These are phyloP conservation scores for Hycleus phaleratus DNA, from an alignment of 1,140 invertebrate species.

Conservation along the genomic window DNA sequence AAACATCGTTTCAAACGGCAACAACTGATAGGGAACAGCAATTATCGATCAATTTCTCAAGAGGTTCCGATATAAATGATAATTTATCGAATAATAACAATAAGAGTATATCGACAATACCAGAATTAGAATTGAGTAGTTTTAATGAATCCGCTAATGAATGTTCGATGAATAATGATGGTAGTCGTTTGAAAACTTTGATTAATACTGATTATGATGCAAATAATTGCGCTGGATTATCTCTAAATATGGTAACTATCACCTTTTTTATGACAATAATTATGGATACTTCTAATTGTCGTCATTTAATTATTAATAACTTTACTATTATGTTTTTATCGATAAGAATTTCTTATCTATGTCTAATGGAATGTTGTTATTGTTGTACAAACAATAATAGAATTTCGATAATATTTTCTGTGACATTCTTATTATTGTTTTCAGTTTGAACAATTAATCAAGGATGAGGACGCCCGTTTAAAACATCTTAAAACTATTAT, in stretches of 20 bases:
- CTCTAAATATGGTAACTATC: constrained; percentile 1
- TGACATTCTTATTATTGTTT: constrained; percentile 5
- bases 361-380: background rate
- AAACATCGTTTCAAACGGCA: constrained; percentile 18
- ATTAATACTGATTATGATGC: background rate
- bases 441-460: constrained; percentile 39
- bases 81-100: no score
- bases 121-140: background rate
- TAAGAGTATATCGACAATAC: no score
- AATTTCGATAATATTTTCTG: background rate
- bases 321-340: no score
- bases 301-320: no score
- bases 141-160: background rate
- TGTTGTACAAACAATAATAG: constrained; percentile 2
- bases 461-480: constrained; percentile 37
- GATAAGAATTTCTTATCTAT: no score
- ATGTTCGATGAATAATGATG: background rate
- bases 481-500: constrained; percentile 37
- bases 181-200: background rate
- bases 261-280: background rate
- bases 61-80: constrained; percentile 24
- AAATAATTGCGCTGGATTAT: constrained; percentile 5
- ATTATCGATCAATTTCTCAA: constrained; percentile 28
- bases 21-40: background rate
- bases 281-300: no score